Base-by-base conservation (phyloP, 2,888 invertebrate genomes). In the Cotesia congregata region DNA sequence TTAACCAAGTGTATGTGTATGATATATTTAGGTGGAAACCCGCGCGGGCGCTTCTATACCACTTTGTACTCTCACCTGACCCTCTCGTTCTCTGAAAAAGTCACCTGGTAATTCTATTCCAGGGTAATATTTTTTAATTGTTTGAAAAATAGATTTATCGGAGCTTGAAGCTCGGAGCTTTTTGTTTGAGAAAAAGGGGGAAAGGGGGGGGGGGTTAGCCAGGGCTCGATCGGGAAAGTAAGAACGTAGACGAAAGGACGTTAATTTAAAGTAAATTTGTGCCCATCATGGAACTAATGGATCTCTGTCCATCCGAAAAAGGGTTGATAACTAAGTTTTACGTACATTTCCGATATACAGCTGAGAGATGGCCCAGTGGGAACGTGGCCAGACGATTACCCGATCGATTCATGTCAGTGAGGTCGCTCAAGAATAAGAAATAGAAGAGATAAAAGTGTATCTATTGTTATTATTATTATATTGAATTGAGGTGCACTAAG, bases 321-420 rank as follows among this genome's bases (percentile, higher is more conserved):
- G 74, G 78, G 72, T 74, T 77, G 69, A 74, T 80, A 77, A 78
- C 76, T 50, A 78, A 80, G 72, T 77, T 78, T 73, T 69, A 38
- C 50, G 69, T 40, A 74, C 74, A 72, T 61, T 12, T 67, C 59
- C 40, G 67, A n/a, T 38, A 74, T 65, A 74, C 67, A 72, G 15
- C 38, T 40, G 20, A 74, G 74, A 1, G 64, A 74, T 67, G 62
- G 62, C 62, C 62, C 15, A 62, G 15, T 62, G 62, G 62, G 72
- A 72, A 72, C 74, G 70, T 72, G 74, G 73, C 65, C 71, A 73
- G 74, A 65, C 75, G 76, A 79, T 79, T 79, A 77, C 74, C 64
- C 70, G 73, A 83, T 84, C 83, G 82, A 84, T 82, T 77, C 77
- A 75, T 77, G 78, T 80, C 81, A 82, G 80, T 82, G 78, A 75